A percentile compares a stretch with the other conserved stretches of the same genome.
These are phyloP conservation scores for Ctenicera cuprea DNA, from an alignment of 2,888 invertebrate species.

Conservation along the genomic window DNA sequence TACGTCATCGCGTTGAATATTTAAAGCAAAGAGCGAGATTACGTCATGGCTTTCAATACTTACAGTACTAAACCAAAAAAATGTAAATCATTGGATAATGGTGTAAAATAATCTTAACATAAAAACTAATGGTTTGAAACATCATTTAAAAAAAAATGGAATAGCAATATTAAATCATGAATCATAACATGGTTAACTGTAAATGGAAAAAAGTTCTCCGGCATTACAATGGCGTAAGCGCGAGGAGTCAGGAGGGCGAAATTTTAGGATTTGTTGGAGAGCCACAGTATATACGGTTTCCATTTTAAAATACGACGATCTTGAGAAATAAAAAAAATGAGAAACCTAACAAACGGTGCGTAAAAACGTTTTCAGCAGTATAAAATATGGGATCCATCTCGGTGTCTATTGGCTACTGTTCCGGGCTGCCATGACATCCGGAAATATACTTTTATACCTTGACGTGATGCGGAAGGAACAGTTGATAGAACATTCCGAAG, in stretches of 20 bases:
- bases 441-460: constrained; percentile 55
- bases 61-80: too few relatives aligned
- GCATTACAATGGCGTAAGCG: constrained; percentile 4
- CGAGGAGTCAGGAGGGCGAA: constrained; percentile 19
- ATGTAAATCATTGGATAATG: too few relatives aligned
- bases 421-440: constrained; percentile 51
- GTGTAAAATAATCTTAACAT: too few relatives aligned
- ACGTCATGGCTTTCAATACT: too few relatives aligned
- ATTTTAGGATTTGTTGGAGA: constrained; percentile 7
- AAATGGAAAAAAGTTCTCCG: constrained; percentile 22
- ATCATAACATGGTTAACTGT: background rate
- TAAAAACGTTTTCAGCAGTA: constrained; percentile 52
- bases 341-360: constrained; percentile 52
- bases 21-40: too few relatives aligned
- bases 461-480: constrained; percentile 54
- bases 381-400: constrained; percentile 52
- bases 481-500: constrained; percentile 53
- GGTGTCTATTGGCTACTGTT: constrained; percentile 52
- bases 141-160: too few relatives aligned
- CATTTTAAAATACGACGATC: constrained; percentile 45
- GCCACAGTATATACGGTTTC: constrained; percentile 24
- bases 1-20: too few relatives aligned
- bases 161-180: too few relatives aligned
- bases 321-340: constrained; percentile 51
- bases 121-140: too few relatives aligned